These are phyloP conservation scores for Castor canadensis DNA, from an alignment of 2,113 vertebrate genomes.

Conservation along the genomic window DNA sequence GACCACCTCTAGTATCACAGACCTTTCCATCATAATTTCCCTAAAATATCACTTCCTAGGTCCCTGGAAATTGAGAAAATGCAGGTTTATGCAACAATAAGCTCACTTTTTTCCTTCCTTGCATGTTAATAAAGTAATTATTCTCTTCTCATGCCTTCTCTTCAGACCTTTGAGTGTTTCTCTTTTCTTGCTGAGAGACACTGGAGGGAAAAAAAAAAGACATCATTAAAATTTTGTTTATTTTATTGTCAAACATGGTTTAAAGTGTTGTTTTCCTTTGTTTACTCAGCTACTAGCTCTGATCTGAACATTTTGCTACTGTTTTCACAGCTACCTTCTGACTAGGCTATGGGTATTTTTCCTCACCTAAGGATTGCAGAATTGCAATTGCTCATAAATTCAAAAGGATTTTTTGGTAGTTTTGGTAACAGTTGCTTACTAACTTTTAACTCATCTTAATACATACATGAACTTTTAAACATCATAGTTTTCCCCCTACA, in stretches of 20 bases:
- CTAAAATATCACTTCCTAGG: background rate
- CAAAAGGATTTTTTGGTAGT: background rate
- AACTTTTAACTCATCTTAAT: slow-evolving; percentile 41
- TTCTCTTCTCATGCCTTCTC: slow-evolving; percentile 9
- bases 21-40: background rate
- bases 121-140: slow-evolving; percentile 47
- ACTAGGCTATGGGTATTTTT: background rate
- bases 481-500: background rate
- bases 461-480: background rate
- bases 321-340: slow-evolving; percentile 24
- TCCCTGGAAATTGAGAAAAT: slow-evolving; percentile 15
- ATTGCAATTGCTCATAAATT: background rate
- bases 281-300: background rate
- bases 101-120: background rate
- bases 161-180: slow-evolving; percentile 39
- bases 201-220: background rate
- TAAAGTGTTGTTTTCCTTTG: slow-evolving; percentile 52
- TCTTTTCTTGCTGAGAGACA: slow-evolving; percentile 52
- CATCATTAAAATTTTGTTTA: slow-evolving; percentile 50
- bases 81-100: slow-evolving; percentile 5
- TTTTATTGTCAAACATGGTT: slow-evolving; percentile 46
- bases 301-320: background rate
- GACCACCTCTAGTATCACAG: background rate
- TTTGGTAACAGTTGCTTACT: background rate
- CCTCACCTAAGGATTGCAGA: slow-evolving; percentile 32